Base-by-base conservation (phyloP, 1,140 invertebrate genomes). In the Heliconius eleuchia region DNA sequence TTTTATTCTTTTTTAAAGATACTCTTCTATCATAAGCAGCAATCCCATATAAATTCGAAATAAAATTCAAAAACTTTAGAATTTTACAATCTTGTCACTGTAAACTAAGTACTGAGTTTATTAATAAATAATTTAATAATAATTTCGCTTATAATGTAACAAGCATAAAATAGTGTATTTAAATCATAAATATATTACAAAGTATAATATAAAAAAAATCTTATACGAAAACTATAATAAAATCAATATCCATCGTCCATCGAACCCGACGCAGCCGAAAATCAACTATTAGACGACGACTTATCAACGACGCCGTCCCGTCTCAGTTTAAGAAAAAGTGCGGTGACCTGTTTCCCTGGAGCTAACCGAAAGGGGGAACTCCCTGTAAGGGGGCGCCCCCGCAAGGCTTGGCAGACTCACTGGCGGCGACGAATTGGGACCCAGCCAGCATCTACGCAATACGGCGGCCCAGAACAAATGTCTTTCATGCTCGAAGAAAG, bases 281-380 rank as follows among this genome's bases (percentile, higher is more conserved):
- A 78, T 57, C 73, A 71, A 46, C 76, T 52, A 76, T 78, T 74
- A 52, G 55, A 37, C 78, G 82, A 23, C 23, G 23, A 23, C 23
- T 23, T 23, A 23, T 23, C 23, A 23, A 23, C 23, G 23, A 52
- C 87, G 88, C 78, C 87, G 81, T 84, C 80, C 79, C 80, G 89
- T 90, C 89, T 89, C 80, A 57, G 76, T 76, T 83, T 81, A 83
- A 81, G 80, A 85, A 85, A 88, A 85, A 89, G 88, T 88, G 85
- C 89, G 87, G 83, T 88, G 88, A 89, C 88, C 88, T 85, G 86
- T 83, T 87, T 88, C 78, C 60, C 73, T 73, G 79, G 74, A 71
- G n/a, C 73, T 80, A 78, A 75, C 73, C 34, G 71, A 19, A 72
- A 82, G 74, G 74, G 75, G 50, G 50, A 52, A 52, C 50, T 52